Evolutionary conservation across 2,113 vertebrate genomes (phyloP).

Genomic region (Craseonycteris thonglongyai): DNA sequence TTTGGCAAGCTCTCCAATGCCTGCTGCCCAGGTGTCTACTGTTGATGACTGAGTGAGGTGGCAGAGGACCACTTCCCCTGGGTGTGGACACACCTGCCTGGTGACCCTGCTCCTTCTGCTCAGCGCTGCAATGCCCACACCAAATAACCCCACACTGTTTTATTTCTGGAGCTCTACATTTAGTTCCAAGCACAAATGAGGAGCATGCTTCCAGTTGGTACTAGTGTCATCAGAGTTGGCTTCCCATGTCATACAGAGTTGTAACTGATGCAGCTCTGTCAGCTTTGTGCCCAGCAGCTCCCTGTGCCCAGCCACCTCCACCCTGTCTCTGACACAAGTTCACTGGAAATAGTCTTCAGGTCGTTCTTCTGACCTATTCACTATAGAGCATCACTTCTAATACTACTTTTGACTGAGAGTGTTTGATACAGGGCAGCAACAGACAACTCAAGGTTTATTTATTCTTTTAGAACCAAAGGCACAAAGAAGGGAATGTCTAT

Average conservation of each 20-base stretch:
- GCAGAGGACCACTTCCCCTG: too few relatives aligned
- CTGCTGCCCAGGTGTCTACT: not conserved
- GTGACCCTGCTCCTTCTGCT: not conserved
- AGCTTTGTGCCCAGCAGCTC: not conserved
- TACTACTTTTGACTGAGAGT: not conserved
- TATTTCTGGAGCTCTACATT: not conserved
- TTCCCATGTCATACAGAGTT: not conserved
- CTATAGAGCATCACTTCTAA: not conserved
- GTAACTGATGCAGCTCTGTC: not conserved
- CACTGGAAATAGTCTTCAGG: not conserved
- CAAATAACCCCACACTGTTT: rapidly evolving
- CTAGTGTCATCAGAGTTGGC: not conserved
- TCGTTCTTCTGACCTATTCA: not conserved
- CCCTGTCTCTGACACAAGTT: not conserved
- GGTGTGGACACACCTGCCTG: not conserved
- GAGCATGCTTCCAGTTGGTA: not conserved
- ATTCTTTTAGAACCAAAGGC: not conserved
- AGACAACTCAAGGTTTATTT: not conserved
- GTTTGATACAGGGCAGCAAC: not conserved
- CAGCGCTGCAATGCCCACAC: rapidly evolving
- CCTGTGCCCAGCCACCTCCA: rapidly evolving
- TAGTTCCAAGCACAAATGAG: not conserved
- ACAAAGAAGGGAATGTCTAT: not conserved
- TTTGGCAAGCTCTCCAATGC: rapidly evolving
- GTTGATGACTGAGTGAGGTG: not conserved